Conservation (phyloP, 2,113 vertebrate genomes). For the Syngnathus scovelli region DNA sequence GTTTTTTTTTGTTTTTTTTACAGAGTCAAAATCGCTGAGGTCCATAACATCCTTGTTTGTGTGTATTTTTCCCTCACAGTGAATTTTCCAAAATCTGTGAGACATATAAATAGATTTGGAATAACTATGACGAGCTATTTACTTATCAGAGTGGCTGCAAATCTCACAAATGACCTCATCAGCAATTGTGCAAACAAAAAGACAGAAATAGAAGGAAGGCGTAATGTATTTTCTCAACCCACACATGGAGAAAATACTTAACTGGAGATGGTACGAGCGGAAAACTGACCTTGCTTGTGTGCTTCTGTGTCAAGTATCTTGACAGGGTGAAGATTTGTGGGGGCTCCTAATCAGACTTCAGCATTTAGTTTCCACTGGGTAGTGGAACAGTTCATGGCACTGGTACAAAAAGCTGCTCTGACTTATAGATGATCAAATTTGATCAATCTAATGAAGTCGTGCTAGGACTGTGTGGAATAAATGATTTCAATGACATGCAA, state of each 20-base stretch:
- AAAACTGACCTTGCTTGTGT: not conserved
- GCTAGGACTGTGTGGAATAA: too few relatives aligned
- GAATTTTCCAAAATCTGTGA: too few relatives aligned
- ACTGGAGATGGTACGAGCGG: not conserved
- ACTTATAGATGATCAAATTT: not conserved
- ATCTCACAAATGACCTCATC: not conserved
- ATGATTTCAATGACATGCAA: too few relatives aligned
- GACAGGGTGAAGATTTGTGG: conserved; percentile 17
- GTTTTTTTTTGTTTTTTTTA: too few relatives aligned
- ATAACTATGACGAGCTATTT: not conserved
- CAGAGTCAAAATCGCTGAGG: too few relatives aligned
- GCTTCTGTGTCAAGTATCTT: conserved; percentile 15
- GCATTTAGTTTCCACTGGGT: conserved; percentile 40
- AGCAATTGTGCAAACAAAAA: not conserved
- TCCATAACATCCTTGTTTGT: too few relatives aligned
- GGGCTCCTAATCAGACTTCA: conserved; percentile 13
- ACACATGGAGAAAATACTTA: not conserved
- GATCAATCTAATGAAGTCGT: too few relatives aligned
- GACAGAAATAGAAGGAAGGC: not conserved
- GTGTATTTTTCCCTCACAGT: too few relatives aligned
- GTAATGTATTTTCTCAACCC: not conserved
- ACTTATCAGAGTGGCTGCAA: not conserved
- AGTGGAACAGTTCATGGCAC: conserved; percentile 7
- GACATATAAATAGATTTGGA: too few relatives aligned
- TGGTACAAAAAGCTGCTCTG: not conserved